Evolutionary conservation across 2,888 invertebrate genomes (phyloP).

Genomic region (Andrena marginata): DNA sequence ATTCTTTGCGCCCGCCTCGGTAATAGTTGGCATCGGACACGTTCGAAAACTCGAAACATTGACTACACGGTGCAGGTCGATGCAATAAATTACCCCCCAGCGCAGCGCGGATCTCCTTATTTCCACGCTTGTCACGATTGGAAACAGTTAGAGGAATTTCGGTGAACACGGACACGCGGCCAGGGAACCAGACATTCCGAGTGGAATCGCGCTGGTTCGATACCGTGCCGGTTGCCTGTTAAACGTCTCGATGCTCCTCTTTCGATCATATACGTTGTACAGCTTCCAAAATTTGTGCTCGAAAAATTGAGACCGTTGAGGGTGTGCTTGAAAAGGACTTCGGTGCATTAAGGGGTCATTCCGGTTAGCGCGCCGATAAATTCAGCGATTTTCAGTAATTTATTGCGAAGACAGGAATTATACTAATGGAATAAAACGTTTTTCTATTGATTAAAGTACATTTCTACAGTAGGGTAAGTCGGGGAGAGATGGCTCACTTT

Average conservation of each 20-base stretch:
- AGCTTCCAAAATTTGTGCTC: neutral
- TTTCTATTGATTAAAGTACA: no score
- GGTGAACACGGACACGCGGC: slow-evolving; percentile 36
- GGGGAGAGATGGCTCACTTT: no score
- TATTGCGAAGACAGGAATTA: no score
- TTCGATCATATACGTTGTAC: neutral
- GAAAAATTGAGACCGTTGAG: no score
- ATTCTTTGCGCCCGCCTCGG: slow-evolving; percentile 52
- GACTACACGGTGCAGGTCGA: slow-evolving; percentile 40
- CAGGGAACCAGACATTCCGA: neutral
- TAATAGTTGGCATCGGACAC: slow-evolving; percentile 49
- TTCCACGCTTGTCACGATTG: slow-evolving; percentile 52
- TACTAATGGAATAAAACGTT: no score
- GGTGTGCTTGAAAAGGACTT: no score
- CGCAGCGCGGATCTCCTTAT: slow-evolving; percentile 47
- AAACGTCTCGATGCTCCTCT: neutral
- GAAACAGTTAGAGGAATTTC: slow-evolving; percentile 57
- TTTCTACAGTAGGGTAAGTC: no score
- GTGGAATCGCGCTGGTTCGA: slow-evolving; percentile 3
- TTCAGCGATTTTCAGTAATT: no score
- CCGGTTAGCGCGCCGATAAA: no score
- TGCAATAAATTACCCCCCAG: slow-evolving; percentile 52
- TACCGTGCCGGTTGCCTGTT: neutral
- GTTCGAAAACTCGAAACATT: slow-evolving; percentile 57
- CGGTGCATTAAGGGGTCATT: no score